Evolutionary conservation across 2,888 invertebrate genomes (phyloP), one percentile per base, ranked within the genome.

Genomic region (Pristionchus entomophagus): DNA sequence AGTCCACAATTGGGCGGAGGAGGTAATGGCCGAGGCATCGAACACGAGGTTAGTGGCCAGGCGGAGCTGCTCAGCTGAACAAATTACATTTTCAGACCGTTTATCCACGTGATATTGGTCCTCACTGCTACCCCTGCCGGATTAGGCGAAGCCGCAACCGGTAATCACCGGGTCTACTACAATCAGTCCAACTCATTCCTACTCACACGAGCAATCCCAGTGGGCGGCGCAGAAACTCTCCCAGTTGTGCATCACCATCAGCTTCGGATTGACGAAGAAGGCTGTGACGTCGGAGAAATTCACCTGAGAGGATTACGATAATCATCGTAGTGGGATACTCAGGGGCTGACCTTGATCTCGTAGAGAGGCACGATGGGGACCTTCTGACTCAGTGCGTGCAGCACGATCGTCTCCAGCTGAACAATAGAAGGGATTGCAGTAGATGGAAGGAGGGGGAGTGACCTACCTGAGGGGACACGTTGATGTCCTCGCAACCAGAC

Each of bases 251-350:
- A 88, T 87, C 22, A 90, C 84, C 56, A 89, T 88, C 29, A 88
- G 56, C 85, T 88, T 62, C 22, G 88, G 88, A 19, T 86, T 83
- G 38, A 92, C 89, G 73, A 91, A 91, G 87, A 91, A 92, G 29
- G 91, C 91, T 26, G 90, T 89, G 8, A 92, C 92, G 17, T 90
- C 88, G 14, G 91, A 88, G 85, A 92, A 92, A 85, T 92, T 92
- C 41, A 73, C 73, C 65, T 65, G 65, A 65, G 5, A 35, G 14
- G 62, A 59, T 29, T n/a, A 32, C 14, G 45, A 10, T 6, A 45
- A 62, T 62, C 1, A 62, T 17, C 2, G 32, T 32, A 35, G 29
- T 19, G 4, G 32, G 3, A 32, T n/a, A n/a, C n/a, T n/a, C n/a
- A n/a, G 32, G 17, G 32, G 12, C 65, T 65, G 32, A 92, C 90